A percentile compares a stretch with the other conserved stretches of the same genome.
phyloP scores from a whole-genome alignment of 2,113 vertebrate genomes.

The Acanthochromis polyacanthus region DNA sequence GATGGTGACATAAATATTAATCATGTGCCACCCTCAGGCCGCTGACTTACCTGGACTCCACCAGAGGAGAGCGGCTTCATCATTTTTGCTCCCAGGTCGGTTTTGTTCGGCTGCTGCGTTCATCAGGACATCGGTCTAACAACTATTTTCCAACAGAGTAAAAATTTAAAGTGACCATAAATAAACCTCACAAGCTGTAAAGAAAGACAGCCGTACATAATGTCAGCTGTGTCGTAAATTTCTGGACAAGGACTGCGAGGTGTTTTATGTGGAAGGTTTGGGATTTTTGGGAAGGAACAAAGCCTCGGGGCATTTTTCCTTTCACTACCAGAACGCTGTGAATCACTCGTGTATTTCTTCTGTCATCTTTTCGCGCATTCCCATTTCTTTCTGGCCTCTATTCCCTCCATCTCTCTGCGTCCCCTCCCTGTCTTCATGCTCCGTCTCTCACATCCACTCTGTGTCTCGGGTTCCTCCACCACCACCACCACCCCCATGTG shows the following conservation, averaged over 20 bases:
- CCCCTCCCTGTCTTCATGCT: conserved; percentile 58
- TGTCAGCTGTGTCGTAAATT: conserved; percentile 34
- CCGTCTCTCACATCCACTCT: conserved; percentile 64
- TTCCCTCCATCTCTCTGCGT: conserved; percentile 30
- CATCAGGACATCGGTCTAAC: background rate
- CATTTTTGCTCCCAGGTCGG: conserved; percentile 20
- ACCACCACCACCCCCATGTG: conserved; percentile 34
- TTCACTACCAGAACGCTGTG: conserved; percentile 1
- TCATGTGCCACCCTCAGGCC: conserved; percentile 73
- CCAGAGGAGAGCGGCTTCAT: conserved; percentile 54
- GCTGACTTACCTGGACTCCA: conserved; percentile 61
- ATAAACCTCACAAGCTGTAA: conserved; percentile 37
- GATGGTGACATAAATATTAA: conserved; percentile 84
- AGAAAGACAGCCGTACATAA: conserved; percentile 17
- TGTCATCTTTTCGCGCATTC: conserved; percentile 43
- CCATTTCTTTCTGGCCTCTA: conserved; percentile 45
- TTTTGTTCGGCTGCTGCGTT: conserved; percentile 44
- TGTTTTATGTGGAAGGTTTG: conserved; percentile 49
- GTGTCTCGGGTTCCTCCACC: conserved; percentile 53
- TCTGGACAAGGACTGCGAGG: background rate
- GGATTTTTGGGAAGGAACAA: background rate
- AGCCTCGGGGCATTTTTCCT: conserved; percentile 15
- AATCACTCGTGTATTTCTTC: conserved; percentile 49
- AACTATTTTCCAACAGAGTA: conserved; percentile 50
- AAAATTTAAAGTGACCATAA: conserved; percentile 59